Evolutionary conservation across 2,797 vertebrate species (phyloP), one percentile per base, ranked within the genome.

Genomic region (Spinus olivaceus): DNA sequence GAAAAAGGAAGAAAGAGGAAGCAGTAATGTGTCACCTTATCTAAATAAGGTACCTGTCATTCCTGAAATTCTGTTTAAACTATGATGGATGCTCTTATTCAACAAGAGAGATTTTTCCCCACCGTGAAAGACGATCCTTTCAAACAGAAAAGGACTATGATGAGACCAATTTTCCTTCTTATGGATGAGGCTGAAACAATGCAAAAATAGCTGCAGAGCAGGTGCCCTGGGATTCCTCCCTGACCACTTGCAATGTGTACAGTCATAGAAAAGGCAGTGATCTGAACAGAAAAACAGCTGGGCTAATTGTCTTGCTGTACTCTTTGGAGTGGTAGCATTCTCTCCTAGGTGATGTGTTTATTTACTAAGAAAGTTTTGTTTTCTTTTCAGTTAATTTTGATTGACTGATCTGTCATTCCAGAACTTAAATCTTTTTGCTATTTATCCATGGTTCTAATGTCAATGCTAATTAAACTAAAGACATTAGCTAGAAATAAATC

Each of bases 31-130:
- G 96, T 97, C 95, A 97, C 96, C 97, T 97, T 97, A 98, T 97
- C 98, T 97, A 98, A 98, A 98, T 97, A 97, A 97, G 97, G 91
- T 97, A 95, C 71, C 97, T 98, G 97, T 97, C 97, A 97, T 97
- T 97, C 93, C 94, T 96, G 94, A 95, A 97, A 97, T 96, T 95
- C 95, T 92, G 53, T 96, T 97, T 97, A 97, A 98, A 98, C 79
- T 81, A 95, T 97, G 96, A 98, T 97, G 92, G 96, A 98, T 98
- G 96, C 93, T 96, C 95, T 94, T 94, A 96, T 94, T 97, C 94
- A 96, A 92, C 63, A 70, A 69, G 88, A 95, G 90, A 94, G 78
- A 93, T 80, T 94, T 93, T 90, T 78, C 53, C 65, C 66, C 64
- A 23, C 3, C 8, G 59, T 74, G 71, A 95, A 97, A 97, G 94